Conservation (phyloP, 1,140 invertebrate species). For the Aphelenchoides besseyi region DNA sequence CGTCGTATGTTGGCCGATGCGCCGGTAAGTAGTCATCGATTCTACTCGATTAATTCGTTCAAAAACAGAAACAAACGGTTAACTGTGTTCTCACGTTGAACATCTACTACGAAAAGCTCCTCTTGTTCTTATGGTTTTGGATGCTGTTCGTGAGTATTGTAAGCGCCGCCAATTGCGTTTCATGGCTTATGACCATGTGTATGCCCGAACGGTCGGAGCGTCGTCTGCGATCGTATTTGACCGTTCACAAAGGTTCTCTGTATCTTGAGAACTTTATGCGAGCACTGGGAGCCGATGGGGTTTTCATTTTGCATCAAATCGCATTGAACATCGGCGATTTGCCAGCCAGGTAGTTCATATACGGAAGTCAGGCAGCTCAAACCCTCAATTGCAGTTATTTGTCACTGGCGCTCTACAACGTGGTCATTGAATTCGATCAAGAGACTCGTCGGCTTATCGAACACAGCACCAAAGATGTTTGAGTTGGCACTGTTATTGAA, state of each 20-base stretch:
- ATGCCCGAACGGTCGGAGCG: constrained; percentile 29
- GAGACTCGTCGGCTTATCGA: constrained; percentile 30
- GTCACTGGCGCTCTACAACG: constrained; percentile 56
- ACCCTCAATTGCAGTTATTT: constrained; percentile 50
- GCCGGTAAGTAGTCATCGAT: constrained; percentile 27
- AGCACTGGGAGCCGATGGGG: constrained; percentile 51
- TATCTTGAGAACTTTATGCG: constrained; percentile 53
- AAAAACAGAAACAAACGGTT: constrained; percentile 61
- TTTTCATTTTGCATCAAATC: constrained; percentile 60
- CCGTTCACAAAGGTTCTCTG: constrained; percentile 36
- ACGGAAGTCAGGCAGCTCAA: neutral
- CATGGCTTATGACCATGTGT: constrained; percentile 46
- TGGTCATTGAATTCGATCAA: constrained; percentile 44
- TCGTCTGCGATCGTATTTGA: constrained; percentile 35
- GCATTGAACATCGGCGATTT: constrained; percentile 59
- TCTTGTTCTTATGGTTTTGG: constrained; percentile 65
- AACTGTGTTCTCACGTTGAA: constrained; percentile 64
- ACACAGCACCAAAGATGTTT: neutral
- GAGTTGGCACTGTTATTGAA: no score
- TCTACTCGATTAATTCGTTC: constrained; percentile 2
- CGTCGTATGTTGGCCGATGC: constrained; percentile 42
- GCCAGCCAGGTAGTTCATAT: constrained; percentile 54
- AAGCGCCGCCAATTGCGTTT: constrained; percentile 47
- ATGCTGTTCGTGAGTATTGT: constrained; percentile 61
- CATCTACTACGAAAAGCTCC: constrained; percentile 64